Percentiles rank a stretch among this genome's conserved stretches.
These are phyloP conservation scores for Apodemia duryi DNA, from an alignment of 2,888 invertebrate genomes.

Conservation along the genomic window DNA sequence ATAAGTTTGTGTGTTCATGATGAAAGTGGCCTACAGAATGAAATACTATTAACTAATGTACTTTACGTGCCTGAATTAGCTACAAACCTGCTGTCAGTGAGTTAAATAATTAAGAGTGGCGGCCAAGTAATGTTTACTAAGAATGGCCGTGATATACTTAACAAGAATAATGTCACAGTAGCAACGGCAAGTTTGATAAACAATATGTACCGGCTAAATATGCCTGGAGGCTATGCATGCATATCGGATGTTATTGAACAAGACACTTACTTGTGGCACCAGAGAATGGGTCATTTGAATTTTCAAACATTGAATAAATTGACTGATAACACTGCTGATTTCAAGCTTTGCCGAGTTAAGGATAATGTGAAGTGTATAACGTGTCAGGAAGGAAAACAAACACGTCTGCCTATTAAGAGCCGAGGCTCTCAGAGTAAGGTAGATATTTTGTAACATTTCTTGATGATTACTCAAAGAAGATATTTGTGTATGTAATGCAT, in stretches of 20 bases:
- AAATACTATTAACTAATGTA: too few relatives aligned
- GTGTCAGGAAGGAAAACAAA: conserved; percentile 1
- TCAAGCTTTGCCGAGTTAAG: not conserved
- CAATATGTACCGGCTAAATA: not conserved
- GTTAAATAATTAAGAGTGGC: too few relatives aligned
- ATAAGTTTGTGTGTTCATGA: not conserved
- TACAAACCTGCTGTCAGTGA: not conserved
- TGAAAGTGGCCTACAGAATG: not conserved
- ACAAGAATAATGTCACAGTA: not conserved
- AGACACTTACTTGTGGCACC: not conserved
- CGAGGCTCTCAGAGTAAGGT: not conserved
- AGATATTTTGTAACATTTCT: conserved; percentile 1
- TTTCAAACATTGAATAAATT: not conserved
- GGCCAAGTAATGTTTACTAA: not conserved
- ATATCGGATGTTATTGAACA: not conserved
- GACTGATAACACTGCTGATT: not conserved
- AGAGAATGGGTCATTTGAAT: not conserved
- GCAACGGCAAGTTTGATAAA: not conserved
- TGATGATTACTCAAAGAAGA: not conserved
- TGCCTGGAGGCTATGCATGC: not conserved
- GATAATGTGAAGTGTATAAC: not conserved
- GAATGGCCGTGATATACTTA: not conserved
- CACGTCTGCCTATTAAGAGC: not conserved
- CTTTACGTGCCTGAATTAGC: too few relatives aligned
- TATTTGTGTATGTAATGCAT: not conserved